Conservation (phyloP, 2,888 invertebrate genomes). For the Lottia scabra region DNA sequence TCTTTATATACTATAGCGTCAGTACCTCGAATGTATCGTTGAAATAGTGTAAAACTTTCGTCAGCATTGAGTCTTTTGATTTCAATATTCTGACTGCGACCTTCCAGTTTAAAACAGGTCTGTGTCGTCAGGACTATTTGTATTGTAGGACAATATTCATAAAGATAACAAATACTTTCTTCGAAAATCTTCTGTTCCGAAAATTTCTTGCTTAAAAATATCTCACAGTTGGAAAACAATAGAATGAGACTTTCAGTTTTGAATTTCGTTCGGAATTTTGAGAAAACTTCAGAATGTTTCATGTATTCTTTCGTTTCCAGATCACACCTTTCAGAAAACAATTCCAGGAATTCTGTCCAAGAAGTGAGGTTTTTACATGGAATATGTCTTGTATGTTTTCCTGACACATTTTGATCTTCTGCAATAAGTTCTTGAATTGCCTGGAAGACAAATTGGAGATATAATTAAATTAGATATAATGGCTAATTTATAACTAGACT, state of each 20-base stretch:
- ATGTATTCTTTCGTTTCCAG: background rate
- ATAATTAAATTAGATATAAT: too few species aligned
- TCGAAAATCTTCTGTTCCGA: background rate
- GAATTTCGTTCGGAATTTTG: background rate
- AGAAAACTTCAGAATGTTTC: background rate
- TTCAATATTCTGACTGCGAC: background rate
- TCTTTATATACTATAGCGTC: conserved; percentile 2
- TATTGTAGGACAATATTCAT: conserved; percentile 2
- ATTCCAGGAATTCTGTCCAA: conserved; percentile 2
- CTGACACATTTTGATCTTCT: background rate
- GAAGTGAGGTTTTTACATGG: background rate
- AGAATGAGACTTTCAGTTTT: background rate
- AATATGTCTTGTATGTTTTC: conserved; percentile 3
- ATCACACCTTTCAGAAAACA: background rate
- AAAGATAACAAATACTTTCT: background rate
- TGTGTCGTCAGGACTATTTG: conserved; percentile 12
- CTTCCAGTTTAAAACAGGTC: background rate
- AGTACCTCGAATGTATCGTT: conserved; percentile 12
- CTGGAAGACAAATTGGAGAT: background rate
- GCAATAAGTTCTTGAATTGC: background rate
- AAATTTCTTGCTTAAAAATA: background rate
- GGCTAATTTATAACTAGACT: too few species aligned
- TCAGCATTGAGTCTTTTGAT: background rate
- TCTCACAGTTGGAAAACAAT: conserved; percentile 14
- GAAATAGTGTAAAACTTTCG: conserved; percentile 13